phyloP scores from a whole-genome alignment of 2,797 vertebrate species.

The Discoglossus pictus region DNA sequence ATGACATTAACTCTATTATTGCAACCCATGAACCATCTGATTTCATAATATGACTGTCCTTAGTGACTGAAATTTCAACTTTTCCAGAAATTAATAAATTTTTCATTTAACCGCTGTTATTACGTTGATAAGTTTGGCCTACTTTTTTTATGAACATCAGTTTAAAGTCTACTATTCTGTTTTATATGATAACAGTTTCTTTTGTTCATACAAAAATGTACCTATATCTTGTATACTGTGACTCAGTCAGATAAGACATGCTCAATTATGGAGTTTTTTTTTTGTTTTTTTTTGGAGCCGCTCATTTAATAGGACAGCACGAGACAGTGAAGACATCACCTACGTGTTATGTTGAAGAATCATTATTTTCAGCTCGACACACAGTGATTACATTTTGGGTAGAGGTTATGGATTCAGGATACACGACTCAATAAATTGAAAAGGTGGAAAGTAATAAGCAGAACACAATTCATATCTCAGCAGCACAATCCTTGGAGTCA shows the following conservation, averaged over 20 bases:
- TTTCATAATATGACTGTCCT: no score
- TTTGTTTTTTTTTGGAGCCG: slow-evolving; percentile 15
- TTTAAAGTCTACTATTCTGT: background rate
- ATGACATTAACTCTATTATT: no score
- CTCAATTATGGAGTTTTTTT: slow-evolving; percentile 19
- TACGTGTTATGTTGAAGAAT: slow-evolving; percentile 9
- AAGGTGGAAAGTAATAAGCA: slow-evolving; percentile 7
- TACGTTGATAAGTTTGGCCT: no score
- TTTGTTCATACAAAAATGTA: background rate
- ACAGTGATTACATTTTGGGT: background rate
- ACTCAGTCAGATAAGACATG: slow-evolving; percentile 38
- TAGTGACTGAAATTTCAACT: no score
- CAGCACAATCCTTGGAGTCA: background rate
- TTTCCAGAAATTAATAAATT: no score
- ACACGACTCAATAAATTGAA: slow-evolving; percentile 13
- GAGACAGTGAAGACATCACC: slow-evolving; percentile 11
- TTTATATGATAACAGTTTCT: background rate
- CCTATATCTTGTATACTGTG: slow-evolving; percentile 38
- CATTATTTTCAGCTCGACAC: slow-evolving; percentile 11
- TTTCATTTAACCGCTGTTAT: no score
- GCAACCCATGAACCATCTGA: no score
- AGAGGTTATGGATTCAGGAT: background rate
- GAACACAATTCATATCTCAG: slow-evolving; percentile 6
- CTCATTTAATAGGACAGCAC: background rate
- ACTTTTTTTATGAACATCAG: no score